Evolutionary conservation across 2,888 invertebrate species (phyloP), one percentile per base, ranked within the genome.

Genomic region (Biston stratarius): DNA sequence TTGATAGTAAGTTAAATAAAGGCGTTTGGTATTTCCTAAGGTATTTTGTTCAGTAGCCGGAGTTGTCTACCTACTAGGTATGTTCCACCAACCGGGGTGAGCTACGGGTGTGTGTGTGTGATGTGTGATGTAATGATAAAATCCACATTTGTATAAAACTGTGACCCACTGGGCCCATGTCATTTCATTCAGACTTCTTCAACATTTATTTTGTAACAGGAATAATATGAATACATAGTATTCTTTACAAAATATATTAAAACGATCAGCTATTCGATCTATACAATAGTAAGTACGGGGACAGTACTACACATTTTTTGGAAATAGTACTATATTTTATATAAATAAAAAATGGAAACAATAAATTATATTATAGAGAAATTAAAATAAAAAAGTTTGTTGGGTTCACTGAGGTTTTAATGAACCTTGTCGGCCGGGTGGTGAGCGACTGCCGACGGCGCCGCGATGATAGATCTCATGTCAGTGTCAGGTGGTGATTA

Each of bases 301-400:
- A 83, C 71, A 89, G 88, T 84, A 87, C 86, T 86, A 90, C 86
- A 88, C 86, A 76, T 74, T 70, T 64, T 74, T 89, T 88, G 86
- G 87, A 87, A 81, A 92, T 91, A 92, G 90, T 91, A 91, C 91
- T 92, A 91, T 92, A 92, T 91, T 91, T 55, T 92, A 89, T 90
- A 92, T 93, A 92, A 92, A 89, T 90, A 92, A 88, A 92, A 93
- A 92, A 92, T 92, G 92, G 92, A 94, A 94, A 93, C 92, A 93
- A 93, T 94, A 91, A 91, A 90, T 92, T 93, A 90, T 87, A 60
- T 68, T 88, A 86, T 88, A 91, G 84, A 89, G 84, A 89, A 86
- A 88, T 89, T 86, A 87, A 85, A 81, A 85, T 86, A 87, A 86
- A 89, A 89, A 90, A 85, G 78, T 71, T 80, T 78, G 81, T 87